These are phyloP conservation scores for Nemoura dubitans DNA, from an alignment of 2,888 invertebrate genomes.

Conservation along the genomic window DNA sequence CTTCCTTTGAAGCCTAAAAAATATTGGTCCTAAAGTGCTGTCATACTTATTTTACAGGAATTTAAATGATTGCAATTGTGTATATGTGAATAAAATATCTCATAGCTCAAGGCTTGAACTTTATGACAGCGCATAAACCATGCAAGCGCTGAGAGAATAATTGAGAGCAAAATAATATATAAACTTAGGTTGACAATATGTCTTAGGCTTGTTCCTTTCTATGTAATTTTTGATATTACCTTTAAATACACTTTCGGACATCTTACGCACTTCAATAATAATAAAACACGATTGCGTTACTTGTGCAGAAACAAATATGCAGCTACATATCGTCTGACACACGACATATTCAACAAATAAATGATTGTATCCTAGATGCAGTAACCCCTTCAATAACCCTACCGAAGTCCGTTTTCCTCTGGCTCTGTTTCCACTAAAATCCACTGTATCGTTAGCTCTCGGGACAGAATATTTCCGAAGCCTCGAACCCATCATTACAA, in stretches of 20 bases:
- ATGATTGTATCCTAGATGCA: background rate
- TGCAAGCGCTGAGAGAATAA: background rate
- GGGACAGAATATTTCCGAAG: background rate
- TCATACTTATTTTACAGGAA: background rate
- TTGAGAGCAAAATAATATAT: background rate
- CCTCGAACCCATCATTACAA: background rate
- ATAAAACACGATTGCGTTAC: background rate
- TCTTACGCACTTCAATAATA: background rate
- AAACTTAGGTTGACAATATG: background rate
- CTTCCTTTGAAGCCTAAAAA: background rate
- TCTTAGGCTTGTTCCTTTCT: background rate
- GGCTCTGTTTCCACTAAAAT: background rate
- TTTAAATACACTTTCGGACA: constrained; percentile 40
- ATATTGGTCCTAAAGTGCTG: background rate
- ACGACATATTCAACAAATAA: background rate
- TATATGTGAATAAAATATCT: too few species aligned
- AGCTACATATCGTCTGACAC: background rate
- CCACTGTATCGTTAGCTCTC: constrained; percentile 7
- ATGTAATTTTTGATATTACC: constrained; percentile 31
- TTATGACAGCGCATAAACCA: background rate
- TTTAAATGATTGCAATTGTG: too few species aligned
- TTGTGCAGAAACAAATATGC: background rate
- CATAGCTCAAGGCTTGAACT: background rate
- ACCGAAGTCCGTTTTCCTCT: background rate
- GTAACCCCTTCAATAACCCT: background rate